Base-by-base conservation (phyloP, 2,113 vertebrate species). In the Oreotrochilus melanogaster region DNA sequence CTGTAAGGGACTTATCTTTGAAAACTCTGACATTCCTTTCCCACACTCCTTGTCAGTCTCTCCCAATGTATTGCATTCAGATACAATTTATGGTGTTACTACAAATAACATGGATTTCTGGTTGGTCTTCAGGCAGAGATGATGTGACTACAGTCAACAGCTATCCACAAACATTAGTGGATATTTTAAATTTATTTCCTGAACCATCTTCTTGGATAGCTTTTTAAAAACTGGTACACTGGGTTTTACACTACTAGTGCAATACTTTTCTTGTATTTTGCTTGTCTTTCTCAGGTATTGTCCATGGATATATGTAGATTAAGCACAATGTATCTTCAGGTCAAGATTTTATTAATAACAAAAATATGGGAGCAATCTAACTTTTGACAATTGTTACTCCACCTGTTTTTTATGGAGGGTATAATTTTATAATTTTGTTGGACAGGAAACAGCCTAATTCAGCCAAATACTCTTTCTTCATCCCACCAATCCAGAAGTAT, bases 81-180 rank as follows among this genome's bases (percentile, higher is more conserved):
- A 27, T 33, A 27, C 12, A 0, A 21, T 65, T 80, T 2, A 3
- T 24, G 53, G 39, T 8, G 39, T 11, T 45, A 5, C 3, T 28
- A 6, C 33, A 67, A 18, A 12, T 50, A 23, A 33, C 0, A 1
- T 27, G 47, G 5, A 17, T 85, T 87, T 87, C 58, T 60, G 75
- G 53, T 25, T 72, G 60, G 28, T 48, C 43, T 47, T 54, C 37
- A 31, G 21, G 60, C 56, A 42, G 1, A 2, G 67, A 3, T 70
- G 22, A 11, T 83, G 50, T 51, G 60, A 30, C 23, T 69, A 25
- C 50, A 45, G 7, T 13, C 57, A 37, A 19, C 31, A 76, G 65
- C 65, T 70, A 24, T 23, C 28, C 72, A 43, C n/a, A 70, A 50
- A 23, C n/a, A 13, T 18, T 69, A 5, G 23, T 83, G 58, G 9